Base-by-base conservation (phyloP, 2,113 vertebrate genomes). In the Callithrix jacchus region DNA sequence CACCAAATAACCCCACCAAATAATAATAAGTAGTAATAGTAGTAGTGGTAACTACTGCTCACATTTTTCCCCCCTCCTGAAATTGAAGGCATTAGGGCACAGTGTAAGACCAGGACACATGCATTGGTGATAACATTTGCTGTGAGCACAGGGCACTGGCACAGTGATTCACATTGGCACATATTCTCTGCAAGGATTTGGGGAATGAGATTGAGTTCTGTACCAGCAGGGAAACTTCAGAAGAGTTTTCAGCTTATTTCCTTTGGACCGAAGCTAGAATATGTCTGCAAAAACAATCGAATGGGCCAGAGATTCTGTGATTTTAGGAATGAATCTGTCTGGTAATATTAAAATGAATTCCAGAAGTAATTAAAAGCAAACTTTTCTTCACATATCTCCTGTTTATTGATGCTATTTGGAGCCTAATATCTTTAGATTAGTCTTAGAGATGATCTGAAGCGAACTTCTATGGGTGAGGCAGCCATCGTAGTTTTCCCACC, bases 251-350 rank as follows among this genome's bases (percentile, higher is more conserved):
- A 64, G 6, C 6, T 61, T 87, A 71, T 56, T 77, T 17, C 35
- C 83, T 79, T 86, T 18, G 11, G 20, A 49, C 25, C n/a, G 9
- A 25, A n/a, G 17, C 25, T 58, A 68, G 73, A 81, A 79, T 54
- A 71, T 71, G 23, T 47, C 47, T 76, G 3, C 1, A 5, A 49
- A 49, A 79, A 58, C 68, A n/a, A 12, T 21, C 10, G 18, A 37
- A 80, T 2, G 42, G 47, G 8, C 64, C 14, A 64, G 68, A 86
- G 66, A 77, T 30, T 5, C 49, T 74, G 20, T 83, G 70, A 61
- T 91, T 90, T 79, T 87, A 96, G 77, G n/a, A 77, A 30, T 80
- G 35, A 14, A 23, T 95, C 35, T 87, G 14, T 86, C 14, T 86
- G 18, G 18, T 42, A 45, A 30, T 82, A 42, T 35, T 74, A 64